Evolutionary conservation across 2,888 invertebrate genomes (phyloP), one percentile per base, ranked within the genome.

Genomic region (Caenorhabditis plicata): DNA sequence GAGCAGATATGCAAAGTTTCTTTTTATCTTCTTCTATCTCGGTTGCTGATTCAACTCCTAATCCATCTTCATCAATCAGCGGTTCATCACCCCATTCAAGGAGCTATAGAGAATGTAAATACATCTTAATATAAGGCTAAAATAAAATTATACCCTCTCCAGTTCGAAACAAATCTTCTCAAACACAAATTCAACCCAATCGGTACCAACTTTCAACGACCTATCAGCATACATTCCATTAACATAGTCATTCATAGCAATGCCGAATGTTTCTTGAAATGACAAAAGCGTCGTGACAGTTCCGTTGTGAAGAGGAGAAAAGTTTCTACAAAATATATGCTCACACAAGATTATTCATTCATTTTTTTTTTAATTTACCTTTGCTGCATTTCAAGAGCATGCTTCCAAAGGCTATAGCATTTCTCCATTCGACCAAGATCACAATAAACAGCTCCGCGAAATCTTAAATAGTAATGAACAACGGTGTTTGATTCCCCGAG

Each of bases 361-460:
- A 20, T 36, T 20, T 39, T 39, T 39, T 33, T 33, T 33, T 26
- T 15, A 17, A 39, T 43, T 33, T 38, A 71, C 64, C 43, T 41
- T 44, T 72, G 73, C 43, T 75, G 73, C 26, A 75, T 44, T 31
- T 67, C 56, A 35, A 95, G 85, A 25, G 94, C 94, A 84, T 95
- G 93, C 83, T 91, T 91, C 95, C 95, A 95, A 64, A 95, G 86
- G 77, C 90, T 88, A 66, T 94, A 91, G 84, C 94, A 95, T 15
- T 79, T 36, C 9, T 61, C 26, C 40, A 54, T 51, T 26, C 53
- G 25, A 29, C 76, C 75, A 43, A 73, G 49, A 83, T 95, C 94
- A 0, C 94, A 94, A 85, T 90, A 93, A 65, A 93, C 90, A 2
- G 93, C 94, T 45, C 95, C 94, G 77, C 92, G 87, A 83, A 91